These are phyloP conservation scores for Ptiloglossa arizonensis DNA, from an alignment of 1,140 invertebrate species.

Conservation along the genomic window DNA sequence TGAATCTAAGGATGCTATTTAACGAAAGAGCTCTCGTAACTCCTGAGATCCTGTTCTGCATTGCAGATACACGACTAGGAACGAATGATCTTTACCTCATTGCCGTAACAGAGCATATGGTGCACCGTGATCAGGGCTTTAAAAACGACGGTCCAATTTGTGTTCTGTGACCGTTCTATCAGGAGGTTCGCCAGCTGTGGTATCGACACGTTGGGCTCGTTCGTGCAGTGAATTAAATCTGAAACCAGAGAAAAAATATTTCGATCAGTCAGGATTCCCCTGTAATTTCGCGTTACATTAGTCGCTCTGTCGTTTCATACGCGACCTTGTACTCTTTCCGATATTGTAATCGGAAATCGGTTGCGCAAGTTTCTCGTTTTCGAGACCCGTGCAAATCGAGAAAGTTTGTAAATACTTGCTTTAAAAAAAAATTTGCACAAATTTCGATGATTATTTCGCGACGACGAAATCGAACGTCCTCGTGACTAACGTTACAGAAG, in stretches of 20 bases:
- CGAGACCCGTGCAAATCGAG: too few species aligned
- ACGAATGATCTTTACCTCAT: slow-evolving; percentile 89
- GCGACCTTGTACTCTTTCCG: too few species aligned
- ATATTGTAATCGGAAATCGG: too few species aligned
- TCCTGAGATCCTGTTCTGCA: slow-evolving; percentile 23
- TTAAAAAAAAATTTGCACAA: too few species aligned
- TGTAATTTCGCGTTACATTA: too few species aligned
- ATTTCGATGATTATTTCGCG: too few species aligned
- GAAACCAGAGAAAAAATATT: slow-evolving; percentile 80
- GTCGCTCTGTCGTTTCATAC: too few species aligned
- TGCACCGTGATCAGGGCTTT: slow-evolving; percentile 99
- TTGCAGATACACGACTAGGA: background rate
- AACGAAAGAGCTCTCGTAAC: background rate
- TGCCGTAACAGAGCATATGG: slow-evolving; percentile 99
- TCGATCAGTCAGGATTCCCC: background rate
- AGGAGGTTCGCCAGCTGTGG: slow-evolving; percentile 98
- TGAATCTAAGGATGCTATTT: slow-evolving; percentile 2
- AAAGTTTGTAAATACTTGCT: too few species aligned
- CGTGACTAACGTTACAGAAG: too few species aligned
- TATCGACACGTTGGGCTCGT: slow-evolving; percentile 99
- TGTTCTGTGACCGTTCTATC: slow-evolving; percentile 98
- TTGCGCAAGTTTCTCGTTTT: too few species aligned
- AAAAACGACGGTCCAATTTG: slow-evolving; percentile 99
- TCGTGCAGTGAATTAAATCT: slow-evolving; percentile 99
- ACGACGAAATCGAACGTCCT: too few species aligned